Evolutionary conservation across 2,888 invertebrate species (phyloP).

Genomic region (Glaucopsyche alexis): DNA sequence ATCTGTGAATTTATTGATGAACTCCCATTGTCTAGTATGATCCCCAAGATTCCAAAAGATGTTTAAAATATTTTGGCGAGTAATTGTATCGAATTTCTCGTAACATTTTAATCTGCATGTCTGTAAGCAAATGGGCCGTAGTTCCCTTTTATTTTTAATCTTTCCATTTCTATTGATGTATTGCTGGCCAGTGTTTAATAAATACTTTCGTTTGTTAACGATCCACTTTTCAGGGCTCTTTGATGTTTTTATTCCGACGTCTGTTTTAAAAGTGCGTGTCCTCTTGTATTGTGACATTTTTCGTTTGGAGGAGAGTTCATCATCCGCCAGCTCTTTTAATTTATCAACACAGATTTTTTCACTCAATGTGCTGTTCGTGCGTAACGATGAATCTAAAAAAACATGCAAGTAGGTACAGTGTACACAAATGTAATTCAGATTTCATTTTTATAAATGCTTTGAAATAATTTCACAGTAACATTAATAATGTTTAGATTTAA

Average conservation of each 20-base stretch:
- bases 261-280: not conserved
- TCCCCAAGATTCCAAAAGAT: not conserved
- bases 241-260: not conserved
- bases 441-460: too few relatives aligned
- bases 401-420: too few relatives aligned
- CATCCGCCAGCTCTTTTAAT: not conserved
- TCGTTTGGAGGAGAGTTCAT: not conserved
- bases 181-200: constrained; percentile 1
- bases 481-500: too few relatives aligned
- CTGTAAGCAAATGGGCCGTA: not conserved
- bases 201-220: not conserved
- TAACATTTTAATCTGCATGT: constrained; percentile 21
- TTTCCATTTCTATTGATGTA: constrained; percentile 2
- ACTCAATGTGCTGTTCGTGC: too few relatives aligned
- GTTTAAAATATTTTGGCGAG: constrained; percentile 11
- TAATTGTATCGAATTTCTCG: not conserved
- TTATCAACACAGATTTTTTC: not conserved
- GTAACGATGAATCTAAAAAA: too few relatives aligned
- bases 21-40: constrained; percentile 1
- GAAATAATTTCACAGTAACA: too few relatives aligned
- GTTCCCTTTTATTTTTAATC: not conserved
- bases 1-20: not conserved
- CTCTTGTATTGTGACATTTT: not conserved
- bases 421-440: too few relatives aligned
- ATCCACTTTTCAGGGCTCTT: not conserved